Evolutionary conservation across 37 sponge, comb jelly and placozoan species (phyloP), one percentile per base, ranked within the genome.

Genomic region (Agelas oroides): DNA sequence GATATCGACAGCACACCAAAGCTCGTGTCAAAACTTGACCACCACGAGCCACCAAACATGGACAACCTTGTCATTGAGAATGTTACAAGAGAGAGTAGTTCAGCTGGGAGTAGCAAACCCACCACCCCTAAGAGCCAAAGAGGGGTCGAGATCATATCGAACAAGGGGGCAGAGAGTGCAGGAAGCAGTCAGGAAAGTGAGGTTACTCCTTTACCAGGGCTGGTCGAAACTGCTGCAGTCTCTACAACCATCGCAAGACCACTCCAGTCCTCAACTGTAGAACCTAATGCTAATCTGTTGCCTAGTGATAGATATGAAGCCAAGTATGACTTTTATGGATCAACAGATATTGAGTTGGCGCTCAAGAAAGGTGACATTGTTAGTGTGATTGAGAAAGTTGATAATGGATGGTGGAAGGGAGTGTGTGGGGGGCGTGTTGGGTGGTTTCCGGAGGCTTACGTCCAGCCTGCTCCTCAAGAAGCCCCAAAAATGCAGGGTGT

Each of bases 321-420:
- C 0, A 82, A 71, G 58, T 86, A 75, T 61, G 75, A 89, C 58
- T 86, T 77, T 39, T 61, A 17, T 19, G 78, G 87, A 2, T 24
- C 41, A 6, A 73, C 65, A 54, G 88, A 84, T 2, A 61, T 79
- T n/a, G 91, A 94, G 69, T 66, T 94, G 31, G 31, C 46, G 1
- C 79, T 94, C 34, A 75, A 57, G 53, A 67, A 38, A 36, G 95
- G 91, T 6, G 87, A 82, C 33, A 52, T 84, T 12, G 83, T 94
- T 19, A 65, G 20, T 58, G 84, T 94, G 59, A 20, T 91, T n/a
- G 92, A 94, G 81, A 81, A 77, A 64, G 55, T 83, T 2, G 87
- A 81, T 19, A 77, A 59, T 31, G 91, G 91, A 3, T 91, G 91
- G 91, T 91, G 91, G 91, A 74, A 86, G 75, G 91, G 91, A 8